Evolutionary conservation across 2,888 invertebrate genomes (phyloP), one percentile per base, ranked within the genome.

Genomic region (Drosophila formosana): DNA sequence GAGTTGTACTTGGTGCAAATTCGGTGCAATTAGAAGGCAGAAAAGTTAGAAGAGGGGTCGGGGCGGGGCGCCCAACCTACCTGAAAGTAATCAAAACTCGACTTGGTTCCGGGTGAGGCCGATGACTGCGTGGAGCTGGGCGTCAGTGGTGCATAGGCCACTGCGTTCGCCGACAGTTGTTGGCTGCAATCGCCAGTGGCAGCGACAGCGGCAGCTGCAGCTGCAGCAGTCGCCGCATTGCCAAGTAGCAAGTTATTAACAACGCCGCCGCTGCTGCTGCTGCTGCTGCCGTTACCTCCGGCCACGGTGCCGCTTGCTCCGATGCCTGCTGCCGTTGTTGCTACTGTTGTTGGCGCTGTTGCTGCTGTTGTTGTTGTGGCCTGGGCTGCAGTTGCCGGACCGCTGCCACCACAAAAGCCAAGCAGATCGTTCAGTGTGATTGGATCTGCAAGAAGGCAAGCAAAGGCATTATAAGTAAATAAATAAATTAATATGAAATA

Each of bases 101-200:
- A 87, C 75, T 90, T 91, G 63, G 89, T 80, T 60, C 89, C 90
- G 60, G 91, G 91, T 62, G 92, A 92, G 55, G 90, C 89, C 67
- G 92, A 91, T 13, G 92, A 92, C 72, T 92, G 92, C 37, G 92
- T 91, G 55, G 92, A 92, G 63, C 90, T 91, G 34, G 92, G 91
- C 64, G 92, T 91, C 37, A 91, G 72, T 25, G 92, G 91, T 73
- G 90, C 85, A 75, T 91, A 92, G 66, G 68, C 65, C 39, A 73
- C 78, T 55, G 75, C 75, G 67, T 77, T 78, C 49, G 76, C 67
- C 58, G 78, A 76, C 66, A 81, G 66, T 67, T 88, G 84, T 25
- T 56, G 56, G 13, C 46, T 46, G 26, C 49, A 58, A 30, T 58
- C 49, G 58, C 58, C 72, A 39, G 62, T 73, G 57, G 46, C 74